Percentiles rank a stretch among this genome's conserved stretches.
Conservation (phyloP, 2,888 invertebrate genomes). For the Drosophila prostipennis region DNA sequence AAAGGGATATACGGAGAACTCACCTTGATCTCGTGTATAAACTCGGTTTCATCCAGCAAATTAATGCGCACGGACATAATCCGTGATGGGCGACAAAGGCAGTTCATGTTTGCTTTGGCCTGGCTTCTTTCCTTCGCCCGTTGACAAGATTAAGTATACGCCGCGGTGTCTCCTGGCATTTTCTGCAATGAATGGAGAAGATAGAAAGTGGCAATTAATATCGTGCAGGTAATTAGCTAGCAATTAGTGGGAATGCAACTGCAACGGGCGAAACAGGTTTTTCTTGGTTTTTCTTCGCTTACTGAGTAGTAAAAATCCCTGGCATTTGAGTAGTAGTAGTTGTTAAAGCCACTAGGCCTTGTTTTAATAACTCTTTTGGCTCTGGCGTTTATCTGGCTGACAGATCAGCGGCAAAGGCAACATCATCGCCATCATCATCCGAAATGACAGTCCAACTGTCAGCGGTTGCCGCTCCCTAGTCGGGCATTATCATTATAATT, state of each 20-base stretch:
- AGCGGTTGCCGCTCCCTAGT: slow-evolving; percentile 75
- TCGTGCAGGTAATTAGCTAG: slow-evolving; percentile 68
- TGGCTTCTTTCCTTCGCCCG: slow-evolving; percentile 14
- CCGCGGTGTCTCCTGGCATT: slow-evolving; percentile 38
- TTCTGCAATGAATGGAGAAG: slow-evolving; percentile 56
- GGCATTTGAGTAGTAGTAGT: slow-evolving; percentile 17
- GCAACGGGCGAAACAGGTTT: slow-evolving; percentile 58
- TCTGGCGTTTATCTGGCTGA: slow-evolving; percentile 61
- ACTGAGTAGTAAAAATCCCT: slow-evolving; percentile 17
- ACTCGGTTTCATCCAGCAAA: slow-evolving; percentile 94
- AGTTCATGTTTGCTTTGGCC: slow-evolving; percentile 80
- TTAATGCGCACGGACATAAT: slow-evolving; percentile 89
- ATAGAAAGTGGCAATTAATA: slow-evolving; percentile 73
- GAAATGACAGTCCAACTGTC: slow-evolving; percentile 78
- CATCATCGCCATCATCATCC: slow-evolving; percentile 49
- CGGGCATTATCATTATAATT: slow-evolving; percentile 78
- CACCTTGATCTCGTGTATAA: slow-evolving; percentile 95
- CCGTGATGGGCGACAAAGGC: slow-evolving; percentile 84
- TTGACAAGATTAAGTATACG: slow-evolving; percentile 54
- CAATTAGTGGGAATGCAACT: slow-evolving; percentile 60
- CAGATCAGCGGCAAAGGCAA: slow-evolving; percentile 65
- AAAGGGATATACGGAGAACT: slow-evolving; percentile 66
- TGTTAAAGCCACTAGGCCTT: slow-evolving; percentile 47
- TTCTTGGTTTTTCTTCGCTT: neutral
- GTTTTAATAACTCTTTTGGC: slow-evolving; percentile 80